A percentile compares a stretch with the other conserved stretches of the same genome.
Evolutionary conservation across 2,797 vertebrate genomes (phyloP).

Genomic region (Lutjanus argentimaculatus): DNA sequence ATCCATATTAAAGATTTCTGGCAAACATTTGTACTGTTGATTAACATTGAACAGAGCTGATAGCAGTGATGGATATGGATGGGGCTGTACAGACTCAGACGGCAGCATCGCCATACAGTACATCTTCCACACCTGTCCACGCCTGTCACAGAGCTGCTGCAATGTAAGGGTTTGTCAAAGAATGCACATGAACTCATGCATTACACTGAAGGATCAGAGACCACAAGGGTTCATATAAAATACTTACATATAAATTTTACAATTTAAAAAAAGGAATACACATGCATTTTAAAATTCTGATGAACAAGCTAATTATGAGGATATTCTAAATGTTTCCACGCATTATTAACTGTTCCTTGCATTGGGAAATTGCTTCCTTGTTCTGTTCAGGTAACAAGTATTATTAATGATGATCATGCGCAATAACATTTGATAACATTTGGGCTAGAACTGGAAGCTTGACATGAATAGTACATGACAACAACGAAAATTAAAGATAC

Average conservation of each 20-base stretch:
- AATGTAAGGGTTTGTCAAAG: slow-evolving; percentile 5
- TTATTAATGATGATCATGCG: neutral
- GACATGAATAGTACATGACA: too few relatives aligned
- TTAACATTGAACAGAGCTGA: slow-evolving; percentile 45
- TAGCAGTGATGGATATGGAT: slow-evolving; percentile 63
- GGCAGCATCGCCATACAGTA: slow-evolving; percentile 54
- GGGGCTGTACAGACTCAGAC: slow-evolving; percentile 46
- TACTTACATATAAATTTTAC: neutral
- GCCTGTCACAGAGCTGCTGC: slow-evolving; percentile 38
- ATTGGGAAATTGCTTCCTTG: neutral
- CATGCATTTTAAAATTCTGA: neutral
- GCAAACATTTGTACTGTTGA: neutral
- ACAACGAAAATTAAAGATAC: too few relatives aligned
- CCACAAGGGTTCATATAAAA: neutral
- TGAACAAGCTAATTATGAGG: neutral
- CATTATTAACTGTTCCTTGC: neutral
- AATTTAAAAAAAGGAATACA: neutral
- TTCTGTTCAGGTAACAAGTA: neutral
- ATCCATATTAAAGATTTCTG: neutral
- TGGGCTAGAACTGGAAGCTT: too few relatives aligned
- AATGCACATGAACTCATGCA: slow-evolving; percentile 13
- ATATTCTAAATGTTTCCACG: neutral
- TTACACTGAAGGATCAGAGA: neutral
- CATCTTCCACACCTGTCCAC: slow-evolving; percentile 55
- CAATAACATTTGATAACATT: neutral